Evolutionary conservation across 2,888 invertebrate genomes (phyloP), one percentile per base, ranked within the genome.

Genomic region (Melieria omissa): DNA sequence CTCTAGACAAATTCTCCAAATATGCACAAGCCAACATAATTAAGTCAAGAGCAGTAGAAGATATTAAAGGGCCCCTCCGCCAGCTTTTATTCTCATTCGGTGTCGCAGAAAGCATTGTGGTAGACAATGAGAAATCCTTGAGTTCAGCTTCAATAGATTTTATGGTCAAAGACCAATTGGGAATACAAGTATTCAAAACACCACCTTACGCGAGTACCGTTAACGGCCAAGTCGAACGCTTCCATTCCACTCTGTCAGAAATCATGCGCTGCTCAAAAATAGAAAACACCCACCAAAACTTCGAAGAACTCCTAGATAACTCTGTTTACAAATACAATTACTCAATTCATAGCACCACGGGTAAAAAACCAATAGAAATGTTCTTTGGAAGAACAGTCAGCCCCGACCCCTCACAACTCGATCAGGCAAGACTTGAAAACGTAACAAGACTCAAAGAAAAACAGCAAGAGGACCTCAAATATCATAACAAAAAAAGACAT

Each of bases 211-310:
- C 55, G 1, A 73, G 70, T 58, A 55, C 71, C 10, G 66, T 62
- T 8, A 74, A 74, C 57, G 72, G 73, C 54, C 71, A 74, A 54
- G 71, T 71, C 6, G 73, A 75, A 57, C 68, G 74, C 10, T 77
- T 77, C 44, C 75, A 76, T 67, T 76, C 74, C 5, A 76, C 75
- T 0, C 57, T 78, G n/a, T 63, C 75, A 3, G 76, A 76, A 70
- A 75, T 76, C 12, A 70, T 74, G 62, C 58, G 74, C 14, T 74
- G 72, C 49, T 41, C 71, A 65, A 65, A 71, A 71, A 45, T 14
- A 54, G 61, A 71, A 49, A 42, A 64, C 55, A 46, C 5, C n/a
- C 41, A 63, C 46, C 29, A 49, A 16, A 60, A 58, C 3, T 29
- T 29, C 29, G 29, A 29, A 2, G 29, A 29, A 29, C 29, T 29